A percentile compares a stretch with the other conserved stretches of the same genome.
Conservation (phyloP, 2,888 invertebrate genomes). For the Octodonta nipae region DNA sequence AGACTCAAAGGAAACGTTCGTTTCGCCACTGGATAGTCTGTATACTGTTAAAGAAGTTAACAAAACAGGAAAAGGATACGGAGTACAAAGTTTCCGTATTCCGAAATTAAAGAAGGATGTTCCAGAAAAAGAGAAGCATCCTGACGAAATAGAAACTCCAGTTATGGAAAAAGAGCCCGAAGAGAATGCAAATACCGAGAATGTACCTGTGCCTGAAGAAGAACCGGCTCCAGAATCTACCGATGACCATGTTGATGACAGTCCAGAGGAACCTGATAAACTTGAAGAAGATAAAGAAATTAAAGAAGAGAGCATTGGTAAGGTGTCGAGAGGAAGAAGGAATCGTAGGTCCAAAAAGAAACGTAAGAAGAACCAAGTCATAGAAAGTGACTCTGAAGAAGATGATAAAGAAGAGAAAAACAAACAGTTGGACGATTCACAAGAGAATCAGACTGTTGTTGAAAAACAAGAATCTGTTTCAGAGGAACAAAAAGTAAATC, state of each 20-base stretch:
- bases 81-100: slow-evolving; percentile 41
- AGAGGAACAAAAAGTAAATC: background rate
- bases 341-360: no score
- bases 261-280: slow-evolving; percentile 1
- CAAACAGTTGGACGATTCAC: background rate
- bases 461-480: background rate
- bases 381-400: background rate
- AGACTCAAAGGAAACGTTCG: slow-evolving; percentile 32
- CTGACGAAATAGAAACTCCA: background rate
- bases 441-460: background rate
- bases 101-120: slow-evolving; percentile 31
- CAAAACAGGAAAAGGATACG: slow-evolving; percentile 36
- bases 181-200: background rate
- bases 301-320: background rate
- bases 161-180: background rate
- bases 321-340: no score
- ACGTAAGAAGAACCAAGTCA: background rate
- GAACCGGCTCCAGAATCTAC: slow-evolving; percentile 5
- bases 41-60: slow-evolving; percentile 34
- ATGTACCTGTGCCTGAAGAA: slow-evolving; percentile 2
- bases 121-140: slow-evolving; percentile 2
- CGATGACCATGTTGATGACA: slow-evolving; percentile 9
- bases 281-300: background rate
- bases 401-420: background rate
- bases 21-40: slow-evolving; percentile 38